Evolutionary conservation across 2,797 vertebrate genomes (phyloP), one percentile per base, ranked within the genome.

Genomic region (Anableps anableps): DNA sequence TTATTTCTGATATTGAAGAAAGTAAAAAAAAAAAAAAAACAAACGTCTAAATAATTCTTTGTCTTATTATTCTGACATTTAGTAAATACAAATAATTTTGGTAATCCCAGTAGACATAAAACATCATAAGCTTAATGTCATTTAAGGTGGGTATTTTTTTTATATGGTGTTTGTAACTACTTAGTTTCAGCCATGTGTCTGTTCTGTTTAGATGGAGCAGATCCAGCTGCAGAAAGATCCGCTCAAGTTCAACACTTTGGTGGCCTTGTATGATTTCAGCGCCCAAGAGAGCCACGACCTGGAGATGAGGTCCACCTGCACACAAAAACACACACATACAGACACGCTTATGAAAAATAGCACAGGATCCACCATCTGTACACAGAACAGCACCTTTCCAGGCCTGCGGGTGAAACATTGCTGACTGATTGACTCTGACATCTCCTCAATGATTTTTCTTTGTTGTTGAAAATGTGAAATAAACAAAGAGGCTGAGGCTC

Each of bases 201-300:
- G 21, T 73, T 17, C 78, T 51, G 73, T 76, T 0, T 55, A 94
- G 77, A 91, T 99, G 97, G 96, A 95, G 90, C 93, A 86, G 82
- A 89, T 76, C 85, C 91, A 95, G 85, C 90, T 96, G 82, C 93
- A 95, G 91, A 97, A 96, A 94, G 97, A 97, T 77, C 80, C 95
- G 75, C 93, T 97, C 82, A 96, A 96, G 90, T 95, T 97, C 89
- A 97, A 96, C 95, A 97, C 96, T 88, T 99, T 97, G 10, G 97
- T 99, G 95, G 98, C 99, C 96, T 97, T 99, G 96, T 97, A 97
- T 95, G 97, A 95, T 94, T 99, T 97, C 94, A 94, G 93, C 77
- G 95, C 97, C 79, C 98, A 99, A 90, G 97, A 99, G 83, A 97
- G 93, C 82, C 96, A 98, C 86, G 98, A 99, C 91, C 96, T 99